phyloP scores from a whole-genome alignment of 2,797 vertebrate genomes.

The Eulemur coronatus region DNA sequence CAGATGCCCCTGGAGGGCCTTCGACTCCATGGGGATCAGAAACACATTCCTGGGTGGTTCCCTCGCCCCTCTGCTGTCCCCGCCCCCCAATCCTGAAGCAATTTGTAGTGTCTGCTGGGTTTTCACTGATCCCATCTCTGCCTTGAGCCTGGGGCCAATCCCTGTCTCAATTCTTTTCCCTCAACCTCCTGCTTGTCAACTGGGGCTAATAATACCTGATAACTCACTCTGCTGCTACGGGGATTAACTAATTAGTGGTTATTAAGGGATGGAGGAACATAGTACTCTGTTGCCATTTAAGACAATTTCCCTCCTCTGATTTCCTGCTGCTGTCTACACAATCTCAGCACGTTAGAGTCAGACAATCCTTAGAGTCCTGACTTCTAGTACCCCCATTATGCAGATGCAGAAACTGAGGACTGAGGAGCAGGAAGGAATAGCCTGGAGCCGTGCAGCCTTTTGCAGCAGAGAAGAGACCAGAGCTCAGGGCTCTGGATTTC shows the following conservation, averaged over 20 bases:
- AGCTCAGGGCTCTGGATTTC: not conserved
- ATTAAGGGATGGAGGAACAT: constrained; percentile 35
- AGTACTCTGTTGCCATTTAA: not conserved
- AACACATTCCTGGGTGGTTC: not conserved
- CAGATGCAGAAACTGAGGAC: not conserved
- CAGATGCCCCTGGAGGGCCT: not conserved
- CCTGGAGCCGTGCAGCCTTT: fast-evolving
- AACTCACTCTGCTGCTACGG: constrained; percentile 30
- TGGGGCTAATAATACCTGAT: constrained; percentile 58
- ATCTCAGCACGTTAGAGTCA: not conserved
- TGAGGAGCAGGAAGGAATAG: not conserved
- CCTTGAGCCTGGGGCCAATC: constrained; percentile 60
- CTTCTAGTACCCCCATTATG: not conserved
- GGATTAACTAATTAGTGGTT: constrained; percentile 73
- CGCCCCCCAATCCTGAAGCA: constrained; percentile 37
- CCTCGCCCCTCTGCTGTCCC: not conserved
- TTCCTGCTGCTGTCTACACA: not conserved
- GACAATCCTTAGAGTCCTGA: not conserved
- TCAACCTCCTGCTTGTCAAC: constrained; percentile 54
- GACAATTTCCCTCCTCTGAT: not conserved
- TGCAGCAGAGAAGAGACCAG: not conserved
- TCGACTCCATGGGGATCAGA: not conserved
- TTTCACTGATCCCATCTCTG: constrained; percentile 59
- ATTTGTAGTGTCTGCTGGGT: constrained; percentile 43
- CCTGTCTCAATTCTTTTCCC: not conserved